Percentiles rank a stretch among this genome's conserved stretches.
These are phyloP conservation scores for Sclerodermus sp. DNA, from an alignment of 2,888 invertebrate species.

Conservation along the genomic window DNA sequence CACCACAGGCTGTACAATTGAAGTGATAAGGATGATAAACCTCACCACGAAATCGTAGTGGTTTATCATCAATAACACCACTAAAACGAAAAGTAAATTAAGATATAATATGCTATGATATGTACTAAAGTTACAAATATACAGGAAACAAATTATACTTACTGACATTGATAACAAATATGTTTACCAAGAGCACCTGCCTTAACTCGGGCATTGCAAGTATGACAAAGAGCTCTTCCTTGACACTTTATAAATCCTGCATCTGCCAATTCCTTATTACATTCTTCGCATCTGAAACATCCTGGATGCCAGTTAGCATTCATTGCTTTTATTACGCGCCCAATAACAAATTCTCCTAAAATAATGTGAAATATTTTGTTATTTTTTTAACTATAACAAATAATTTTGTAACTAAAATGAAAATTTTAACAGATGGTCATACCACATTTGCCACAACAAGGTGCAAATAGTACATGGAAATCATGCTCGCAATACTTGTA, in stretches of 20 bases:
- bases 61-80: slow-evolving; percentile 88
- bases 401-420: neutral
- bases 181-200: slow-evolving; percentile 94
- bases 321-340: slow-evolving; percentile 99
- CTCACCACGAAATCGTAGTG: slow-evolving; percentile 90
- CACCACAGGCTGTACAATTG: slow-evolving; percentile 89
- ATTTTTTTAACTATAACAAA: neutral
- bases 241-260: slow-evolving; percentile 95
- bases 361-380: slow-evolving; percentile 6
- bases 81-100: slow-evolving; percentile 58
- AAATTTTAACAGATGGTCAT: slow-evolving; percentile 32
- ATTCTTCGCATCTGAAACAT: slow-evolving; percentile 96
- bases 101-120: neutral
- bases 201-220: slow-evolving; percentile 95
- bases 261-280: slow-evolving; percentile 89
- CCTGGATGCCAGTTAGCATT: slow-evolving; percentile 98
- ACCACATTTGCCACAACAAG: slow-evolving; percentile 82
- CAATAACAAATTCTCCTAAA: slow-evolving; percentile 92
- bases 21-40: slow-evolving; percentile 99
- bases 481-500: slow-evolving; percentile 99
- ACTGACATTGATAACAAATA: slow-evolving; percentile 98
- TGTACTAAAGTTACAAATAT: neutral
- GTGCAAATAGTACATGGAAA: slow-evolving; percentile 95
- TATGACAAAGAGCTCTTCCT: slow-evolving; percentile 85
- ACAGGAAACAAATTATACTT: slow-evolving; percentile 60